These are phyloP conservation scores for Watsonalla binaria DNA, from an alignment of 2,888 invertebrate genomes.

Conservation along the genomic window DNA sequence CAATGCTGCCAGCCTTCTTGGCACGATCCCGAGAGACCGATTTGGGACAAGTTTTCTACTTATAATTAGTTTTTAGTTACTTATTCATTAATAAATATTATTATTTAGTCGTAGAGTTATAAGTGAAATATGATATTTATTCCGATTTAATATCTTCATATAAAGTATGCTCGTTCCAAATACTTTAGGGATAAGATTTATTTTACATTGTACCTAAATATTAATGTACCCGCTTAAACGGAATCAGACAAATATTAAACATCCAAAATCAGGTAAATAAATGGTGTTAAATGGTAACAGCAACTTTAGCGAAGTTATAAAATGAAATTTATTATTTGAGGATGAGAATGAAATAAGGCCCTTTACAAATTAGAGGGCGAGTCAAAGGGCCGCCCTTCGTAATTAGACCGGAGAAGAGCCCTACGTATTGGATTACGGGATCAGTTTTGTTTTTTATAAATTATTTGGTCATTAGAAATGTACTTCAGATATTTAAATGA, in stretches of 20 bases:
- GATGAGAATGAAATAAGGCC: not conserved
- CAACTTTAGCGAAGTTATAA: not conserved
- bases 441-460: not conserved
- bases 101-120: no score
- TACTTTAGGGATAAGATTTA: no score
- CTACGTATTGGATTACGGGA: not conserved
- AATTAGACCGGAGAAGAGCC: not conserved
- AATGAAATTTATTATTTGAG: not conserved
- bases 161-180: no score
- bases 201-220: no score
- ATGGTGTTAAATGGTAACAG: not conserved
- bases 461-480: not conserved
- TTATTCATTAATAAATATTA: no score
- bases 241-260: not conserved
- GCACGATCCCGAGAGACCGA: no score
- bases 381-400: not conserved
- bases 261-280: not conserved
- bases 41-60: no score
- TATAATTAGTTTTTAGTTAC: no score
- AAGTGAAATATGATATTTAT: no score
- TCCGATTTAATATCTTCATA: no score
- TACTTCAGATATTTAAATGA: not conserved
- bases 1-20: no score
- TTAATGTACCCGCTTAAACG: not conserved
- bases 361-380: not conserved